Conservation (phyloP, 2,113 vertebrate species). For the Alouatta palliata region DNA sequence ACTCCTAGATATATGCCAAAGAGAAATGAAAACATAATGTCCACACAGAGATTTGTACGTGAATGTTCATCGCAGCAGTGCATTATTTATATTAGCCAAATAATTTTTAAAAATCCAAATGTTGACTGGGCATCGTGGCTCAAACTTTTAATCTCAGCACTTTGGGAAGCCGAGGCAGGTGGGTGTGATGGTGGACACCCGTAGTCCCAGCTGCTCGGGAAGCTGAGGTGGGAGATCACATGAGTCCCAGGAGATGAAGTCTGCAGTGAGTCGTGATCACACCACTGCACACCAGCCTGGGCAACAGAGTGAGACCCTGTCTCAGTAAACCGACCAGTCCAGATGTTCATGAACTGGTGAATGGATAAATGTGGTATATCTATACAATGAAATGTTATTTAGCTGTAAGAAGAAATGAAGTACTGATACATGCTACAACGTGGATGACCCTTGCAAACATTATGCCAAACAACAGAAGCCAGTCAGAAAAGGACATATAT, state of each 20-base stretch:
- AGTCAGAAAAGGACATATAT: background rate
- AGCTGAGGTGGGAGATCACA: no score
- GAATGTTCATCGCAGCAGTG: background rate
- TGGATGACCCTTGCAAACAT: background rate
- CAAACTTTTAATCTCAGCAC: no score
- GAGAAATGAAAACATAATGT: background rate
- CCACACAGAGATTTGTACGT: background rate
- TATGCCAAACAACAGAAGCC: background rate
- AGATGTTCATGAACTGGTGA: constrained; percentile 1
- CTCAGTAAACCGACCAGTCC: no score
- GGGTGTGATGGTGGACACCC: no score
- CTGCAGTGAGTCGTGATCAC: no score
- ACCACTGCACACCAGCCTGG: no score
- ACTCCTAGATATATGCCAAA: background rate
- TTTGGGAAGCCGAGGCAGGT: no score
- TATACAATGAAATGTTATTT: background rate
- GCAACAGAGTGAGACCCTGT: no score
- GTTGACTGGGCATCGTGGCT: no score
- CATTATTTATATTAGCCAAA: background rate
- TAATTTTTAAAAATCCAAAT: background rate
- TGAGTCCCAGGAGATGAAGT: no score
- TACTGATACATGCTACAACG: background rate
- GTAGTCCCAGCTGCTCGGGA: no score
- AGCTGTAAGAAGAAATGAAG: constrained; percentile 17
- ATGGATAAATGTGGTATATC: background rate